These are phyloP conservation scores for Centropristis striata DNA, from an alignment of 2,113 vertebrate genomes.

Conservation along the genomic window DNA sequence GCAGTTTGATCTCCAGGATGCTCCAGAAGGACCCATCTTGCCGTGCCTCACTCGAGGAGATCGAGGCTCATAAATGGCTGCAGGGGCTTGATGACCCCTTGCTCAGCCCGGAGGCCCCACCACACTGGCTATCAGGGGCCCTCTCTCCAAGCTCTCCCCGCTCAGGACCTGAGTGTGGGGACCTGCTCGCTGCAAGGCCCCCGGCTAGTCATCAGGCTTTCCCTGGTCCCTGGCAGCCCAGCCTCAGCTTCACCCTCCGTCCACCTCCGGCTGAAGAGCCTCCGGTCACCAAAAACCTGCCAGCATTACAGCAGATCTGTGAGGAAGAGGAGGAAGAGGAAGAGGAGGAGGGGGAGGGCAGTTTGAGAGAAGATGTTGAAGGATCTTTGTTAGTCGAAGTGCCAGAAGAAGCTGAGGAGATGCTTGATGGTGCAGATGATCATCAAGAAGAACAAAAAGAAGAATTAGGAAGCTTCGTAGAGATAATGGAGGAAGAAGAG, in stretches of 20 bases:
- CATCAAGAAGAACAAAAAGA: conserved; percentile 42
- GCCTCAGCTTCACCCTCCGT: conserved; percentile 63
- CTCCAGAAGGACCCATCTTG: conserved; percentile 88
- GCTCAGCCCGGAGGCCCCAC: conserved; percentile 78
- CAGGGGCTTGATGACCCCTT: conserved; percentile 87
- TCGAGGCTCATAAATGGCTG: conserved; percentile 89
- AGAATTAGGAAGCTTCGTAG: background rate
- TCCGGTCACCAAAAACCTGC: conserved; percentile 82
- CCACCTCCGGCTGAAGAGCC: conserved; percentile 74
- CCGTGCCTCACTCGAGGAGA: conserved; percentile 88
- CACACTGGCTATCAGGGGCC: conserved; percentile 75
- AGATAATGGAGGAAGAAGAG: conserved; percentile 10
- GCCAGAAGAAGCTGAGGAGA: conserved; percentile 28
- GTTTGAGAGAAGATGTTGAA: conserved; percentile 8
- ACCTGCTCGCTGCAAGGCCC: conserved; percentile 75
- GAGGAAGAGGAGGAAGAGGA: conserved; percentile 91
- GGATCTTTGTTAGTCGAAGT: conserved; percentile 10
- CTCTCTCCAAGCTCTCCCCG: conserved; percentile 70
- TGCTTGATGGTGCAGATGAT: conserved; percentile 38
- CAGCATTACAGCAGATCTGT: conserved; percentile 89
- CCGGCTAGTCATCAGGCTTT: conserved; percentile 50
- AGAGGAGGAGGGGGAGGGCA: conserved; percentile 72
- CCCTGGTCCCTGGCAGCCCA: conserved; percentile 68
- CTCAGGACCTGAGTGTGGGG: conserved; percentile 80
- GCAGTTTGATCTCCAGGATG: conserved; percentile 91